A percentile compares a stretch with the other conserved stretches of the same genome.
Conservation (phyloP, 2,888 invertebrate genomes). For the Phyllotreta striolata region DNA sequence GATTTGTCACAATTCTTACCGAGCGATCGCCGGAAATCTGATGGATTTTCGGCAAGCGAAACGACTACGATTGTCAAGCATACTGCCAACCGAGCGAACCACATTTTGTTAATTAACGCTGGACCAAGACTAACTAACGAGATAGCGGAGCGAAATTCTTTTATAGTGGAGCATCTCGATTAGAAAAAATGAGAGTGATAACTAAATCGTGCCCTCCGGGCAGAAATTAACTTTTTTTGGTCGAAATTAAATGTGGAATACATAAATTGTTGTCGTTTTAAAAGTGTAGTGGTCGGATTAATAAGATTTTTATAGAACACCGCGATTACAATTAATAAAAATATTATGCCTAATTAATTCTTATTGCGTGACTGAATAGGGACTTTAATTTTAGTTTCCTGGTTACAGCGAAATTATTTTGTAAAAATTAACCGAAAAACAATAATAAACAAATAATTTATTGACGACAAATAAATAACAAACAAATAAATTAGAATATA, state of each 20-base stretch:
- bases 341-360: not conserved
- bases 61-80: not conserved
- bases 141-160: constrained; percentile 10
- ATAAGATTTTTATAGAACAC: no score
- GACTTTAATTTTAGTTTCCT: no score
- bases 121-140: constrained; percentile 18
- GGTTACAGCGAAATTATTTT: not conserved
- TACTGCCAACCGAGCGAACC: constrained; percentile 7
- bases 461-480: constrained; percentile 34
- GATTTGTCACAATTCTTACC: constrained; percentile 64
- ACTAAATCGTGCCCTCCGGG: not conserved
- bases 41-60: constrained; percentile 10
- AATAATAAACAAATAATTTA: constrained; percentile 37
- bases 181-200: constrained; percentile 17
- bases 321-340: not conserved
- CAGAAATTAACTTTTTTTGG: no score
- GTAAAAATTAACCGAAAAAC: not conserved
- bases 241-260: no score
- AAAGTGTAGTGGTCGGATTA: no score
- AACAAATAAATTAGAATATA: constrained; percentile 25
- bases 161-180: constrained; percentile 11
- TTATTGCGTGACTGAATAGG: not conserved
- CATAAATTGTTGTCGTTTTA: no score
- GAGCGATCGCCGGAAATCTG: constrained; percentile 46
- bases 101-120: constrained; percentile 16